These are phyloP conservation scores for Gymnocephalus cernua DNA, from an alignment of 2,113 vertebrate species.

Conservation along the genomic window DNA sequence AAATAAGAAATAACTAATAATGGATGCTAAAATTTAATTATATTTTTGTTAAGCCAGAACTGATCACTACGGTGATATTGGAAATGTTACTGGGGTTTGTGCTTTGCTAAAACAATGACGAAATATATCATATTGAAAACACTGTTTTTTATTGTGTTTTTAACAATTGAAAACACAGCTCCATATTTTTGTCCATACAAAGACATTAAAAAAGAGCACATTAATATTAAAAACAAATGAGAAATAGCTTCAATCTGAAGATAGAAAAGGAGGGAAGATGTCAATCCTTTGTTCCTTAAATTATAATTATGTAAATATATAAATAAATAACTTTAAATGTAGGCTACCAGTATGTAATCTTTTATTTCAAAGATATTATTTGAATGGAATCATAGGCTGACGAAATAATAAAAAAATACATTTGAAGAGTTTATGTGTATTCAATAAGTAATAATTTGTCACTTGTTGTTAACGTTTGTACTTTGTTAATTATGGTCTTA, in stretches of 20 bases:
- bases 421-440: background rate
- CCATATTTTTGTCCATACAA: background rate
- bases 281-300: background rate
- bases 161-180: no score
- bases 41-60: no score
- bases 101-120: no score
- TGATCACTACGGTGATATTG: no score
- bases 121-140: no score
- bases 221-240: background rate
- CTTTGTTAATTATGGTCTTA: background rate
- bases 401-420: background rate
- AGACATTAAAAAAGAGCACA: background rate
- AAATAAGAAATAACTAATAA: no score
- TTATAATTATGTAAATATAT: background rate
- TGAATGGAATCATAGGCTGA: no score
- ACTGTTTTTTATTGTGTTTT: no score
- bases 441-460: background rate
- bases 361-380: no score
- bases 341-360: background rate
- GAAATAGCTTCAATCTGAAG: background rate
- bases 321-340: background rate
- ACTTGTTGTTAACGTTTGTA: background rate
- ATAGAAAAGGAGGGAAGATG: background rate
- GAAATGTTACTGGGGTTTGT: no score
- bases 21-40: no score